Base-by-base conservation (phyloP, 2,113 vertebrate species). In the Alosa alosa region DNA sequence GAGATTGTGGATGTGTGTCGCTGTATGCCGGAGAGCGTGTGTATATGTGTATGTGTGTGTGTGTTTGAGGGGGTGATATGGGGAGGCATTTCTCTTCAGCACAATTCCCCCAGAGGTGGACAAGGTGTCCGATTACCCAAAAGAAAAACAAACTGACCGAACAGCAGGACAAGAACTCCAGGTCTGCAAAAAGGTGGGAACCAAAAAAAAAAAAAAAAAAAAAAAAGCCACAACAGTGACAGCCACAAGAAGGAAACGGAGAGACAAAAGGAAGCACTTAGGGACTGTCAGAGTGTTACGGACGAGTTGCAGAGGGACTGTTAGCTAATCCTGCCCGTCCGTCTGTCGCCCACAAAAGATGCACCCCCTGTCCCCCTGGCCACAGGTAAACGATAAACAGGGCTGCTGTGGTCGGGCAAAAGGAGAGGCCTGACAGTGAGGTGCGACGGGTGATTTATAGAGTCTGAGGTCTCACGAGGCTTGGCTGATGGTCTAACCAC, bases 61-160 rank as follows among this genome's bases (percentile, higher is more conserved):
- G 85, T 64, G 11, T 88, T 81, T 41, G 22, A 83, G 86, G 50
- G 50, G 50, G 13, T 78, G 31, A 78, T 78, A 82, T 11, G 46
- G 55, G 57, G 81, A 57, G 18, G 72, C 52, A 85, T 81, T 82
- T 60, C 83, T 57, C 86, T 81, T 31, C 84, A 86, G 84, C 85
- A 75, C 75, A 87, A 81, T 81, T 81, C 88, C 89, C 85, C 72
- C 31, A 36, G 36, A 75, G 81, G 85, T 84, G 86, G 82, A 86
- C 84, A 75, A 81, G 84, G 90, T 89, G 88, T 90, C 87, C 49
- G 72, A 84, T 90, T 89, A 89, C 88, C 44, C 87, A 84, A 84
- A 88, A 87, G 86, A 60, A 87, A 78, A 89, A 87, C 83, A 84
- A 84, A 72, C 47, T 49, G 31, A 68, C 78, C 75, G 31, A 68